phyloP scores from a whole-genome alignment of 2,113 vertebrate species.

The Typhlomys cinereus region DNA sequence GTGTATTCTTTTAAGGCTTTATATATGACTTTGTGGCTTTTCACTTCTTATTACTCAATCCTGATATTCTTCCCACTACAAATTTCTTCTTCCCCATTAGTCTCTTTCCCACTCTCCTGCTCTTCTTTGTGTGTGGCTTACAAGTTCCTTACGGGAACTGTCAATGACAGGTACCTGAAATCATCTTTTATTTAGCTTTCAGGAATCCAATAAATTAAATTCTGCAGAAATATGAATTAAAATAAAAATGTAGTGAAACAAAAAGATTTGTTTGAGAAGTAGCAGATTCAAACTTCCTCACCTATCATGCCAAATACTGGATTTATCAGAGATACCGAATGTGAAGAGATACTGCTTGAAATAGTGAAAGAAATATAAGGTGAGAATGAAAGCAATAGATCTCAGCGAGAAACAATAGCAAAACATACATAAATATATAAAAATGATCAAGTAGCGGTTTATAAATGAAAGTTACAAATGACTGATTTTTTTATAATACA shows the following conservation, averaged over 20 bases:
- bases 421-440: background rate
- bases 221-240: background rate
- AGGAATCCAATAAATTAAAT: background rate
- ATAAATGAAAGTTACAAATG: background rate
- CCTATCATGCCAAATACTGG: background rate
- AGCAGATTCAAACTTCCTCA: background rate
- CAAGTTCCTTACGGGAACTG: no score
- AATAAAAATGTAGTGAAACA: background rate
- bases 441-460: background rate
- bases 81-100: no score
- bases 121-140: no score
- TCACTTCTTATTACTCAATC: no score
- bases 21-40: no score
- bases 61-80: no score
- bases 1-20: no score
- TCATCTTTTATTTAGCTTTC: background rate
- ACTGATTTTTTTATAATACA: no score
- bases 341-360: background rate
- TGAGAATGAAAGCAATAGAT: background rate
- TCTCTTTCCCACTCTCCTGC: no score
- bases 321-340: background rate
- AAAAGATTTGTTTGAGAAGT: background rate
- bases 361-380: background rate
- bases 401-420: background rate
- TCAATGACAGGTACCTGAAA: no score